Evolutionary conservation across 1,140 invertebrate species (phyloP).

Genomic region (Caenorhabditis remanei): DNA sequence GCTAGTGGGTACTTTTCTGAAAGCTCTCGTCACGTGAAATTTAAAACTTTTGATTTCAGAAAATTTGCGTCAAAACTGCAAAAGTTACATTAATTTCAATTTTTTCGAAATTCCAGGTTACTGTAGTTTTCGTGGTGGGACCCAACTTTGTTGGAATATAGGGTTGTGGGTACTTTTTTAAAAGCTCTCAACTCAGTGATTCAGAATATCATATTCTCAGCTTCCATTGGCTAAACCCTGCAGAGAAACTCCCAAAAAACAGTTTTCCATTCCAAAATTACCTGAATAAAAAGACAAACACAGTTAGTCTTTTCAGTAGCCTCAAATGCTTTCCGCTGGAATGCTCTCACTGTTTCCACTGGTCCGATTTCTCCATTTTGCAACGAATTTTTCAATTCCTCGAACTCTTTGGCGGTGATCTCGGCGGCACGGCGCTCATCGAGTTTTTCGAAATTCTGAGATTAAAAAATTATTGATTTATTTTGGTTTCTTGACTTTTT

Average conservation of each 20-base stretch:
- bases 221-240: neutral
- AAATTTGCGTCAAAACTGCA: too few relatives aligned
- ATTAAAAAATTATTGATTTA: neutral
- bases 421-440: neutral
- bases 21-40: too few relatives aligned
- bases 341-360: conserved; percentile 6
- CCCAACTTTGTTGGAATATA: neutral
- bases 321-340: conserved; percentile 57
- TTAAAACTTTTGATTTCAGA: too few relatives aligned
- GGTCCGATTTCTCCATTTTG: conserved; percentile 10
- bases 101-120: too few relatives aligned
- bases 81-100: too few relatives aligned
- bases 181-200: neutral
- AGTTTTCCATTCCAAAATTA: neutral
- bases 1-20: too few relatives aligned
- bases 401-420: neutral
- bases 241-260: neutral
- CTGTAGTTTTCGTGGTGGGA: neutral
- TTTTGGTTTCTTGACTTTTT: neutral
- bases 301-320: conserved; percentile 66
- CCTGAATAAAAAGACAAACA: conserved; percentile 31
- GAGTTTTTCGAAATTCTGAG: conserved; percentile 38
- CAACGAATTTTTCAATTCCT: neutral
- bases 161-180: neutral
- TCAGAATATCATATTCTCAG: neutral